Percentiles rank a stretch among this genome's conserved stretches.
Conservation (phyloP, 2,113 vertebrate species). For the Tichodroma muraria region DNA sequence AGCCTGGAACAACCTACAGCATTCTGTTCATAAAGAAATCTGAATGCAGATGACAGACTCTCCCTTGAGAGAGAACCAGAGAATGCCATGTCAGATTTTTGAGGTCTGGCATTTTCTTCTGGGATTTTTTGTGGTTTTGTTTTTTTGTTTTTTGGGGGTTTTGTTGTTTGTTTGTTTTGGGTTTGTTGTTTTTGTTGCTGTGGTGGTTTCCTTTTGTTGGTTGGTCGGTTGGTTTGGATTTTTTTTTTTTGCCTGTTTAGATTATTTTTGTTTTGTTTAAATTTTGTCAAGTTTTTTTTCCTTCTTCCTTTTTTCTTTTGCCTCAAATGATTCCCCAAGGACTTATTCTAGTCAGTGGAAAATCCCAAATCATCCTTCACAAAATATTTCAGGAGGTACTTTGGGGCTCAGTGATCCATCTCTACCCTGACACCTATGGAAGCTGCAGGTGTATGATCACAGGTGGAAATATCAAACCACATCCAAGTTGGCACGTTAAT, state of each 20-base stretch:
- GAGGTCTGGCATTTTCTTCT: background rate
- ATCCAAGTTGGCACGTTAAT: fast-evolving
- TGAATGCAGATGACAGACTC: background rate
- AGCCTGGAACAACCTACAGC: background rate
- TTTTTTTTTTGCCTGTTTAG: background rate
- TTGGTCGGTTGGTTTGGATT: too few species aligned
- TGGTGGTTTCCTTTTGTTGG: too few species aligned
- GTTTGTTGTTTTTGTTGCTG: too few species aligned
- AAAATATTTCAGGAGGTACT: background rate
- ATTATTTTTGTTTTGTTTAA: background rate
- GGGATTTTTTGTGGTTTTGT: too few species aligned
- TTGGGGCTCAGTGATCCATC: background rate
- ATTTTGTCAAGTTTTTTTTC: background rate
- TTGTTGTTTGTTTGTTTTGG: background rate
- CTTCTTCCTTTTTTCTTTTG: background rate
- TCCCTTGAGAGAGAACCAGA: background rate
- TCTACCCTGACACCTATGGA: fast-evolving
- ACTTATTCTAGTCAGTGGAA: background rate
- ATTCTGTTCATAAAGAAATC: background rate
- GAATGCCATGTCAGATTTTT: background rate
- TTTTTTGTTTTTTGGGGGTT: too few species aligned
- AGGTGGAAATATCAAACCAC: background rate
- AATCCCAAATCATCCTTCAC: background rate
- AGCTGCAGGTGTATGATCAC: background rate
- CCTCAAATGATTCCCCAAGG: background rate